Percentiles rank a stretch among this genome's conserved stretches.
phyloP scores from a whole-genome alignment of 2,888 invertebrate genomes.

The Meteorus colon region DNA sequence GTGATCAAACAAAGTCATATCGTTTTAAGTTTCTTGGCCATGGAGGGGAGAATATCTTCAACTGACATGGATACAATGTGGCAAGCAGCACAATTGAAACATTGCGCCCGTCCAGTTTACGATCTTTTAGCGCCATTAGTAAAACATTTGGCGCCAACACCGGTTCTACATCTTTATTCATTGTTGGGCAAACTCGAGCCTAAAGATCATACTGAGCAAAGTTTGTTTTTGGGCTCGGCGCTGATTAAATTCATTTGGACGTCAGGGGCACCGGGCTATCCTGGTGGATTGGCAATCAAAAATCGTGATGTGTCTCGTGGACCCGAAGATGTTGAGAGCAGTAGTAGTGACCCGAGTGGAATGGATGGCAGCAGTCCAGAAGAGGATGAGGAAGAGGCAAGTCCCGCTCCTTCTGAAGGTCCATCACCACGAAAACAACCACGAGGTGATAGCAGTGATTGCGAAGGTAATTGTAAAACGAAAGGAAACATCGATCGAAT shows the following conservation, averaged over 20 bases:
- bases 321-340: conserved; percentile 67
- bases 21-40: conserved; percentile 92
- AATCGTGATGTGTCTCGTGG: conserved; percentile 64
- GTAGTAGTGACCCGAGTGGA: conserved; percentile 69
- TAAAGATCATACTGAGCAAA: conserved; percentile 94
- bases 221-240: conserved; percentile 91
- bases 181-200: conserved; percentile 91
- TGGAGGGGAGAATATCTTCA: conserved; percentile 91
- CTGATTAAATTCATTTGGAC: conserved; percentile 94
- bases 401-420: conserved; percentile 72
- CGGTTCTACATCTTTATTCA: conserved; percentile 90
- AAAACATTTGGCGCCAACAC: conserved; percentile 90
- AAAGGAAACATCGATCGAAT: conserved; percentile 76
- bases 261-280: conserved; percentile 76
- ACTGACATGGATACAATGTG: conserved; percentile 95
- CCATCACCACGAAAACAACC: conserved; percentile 80
- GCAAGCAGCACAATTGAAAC: conserved; percentile 96
- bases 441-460: conserved; percentile 71
- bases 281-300: conserved; percentile 63
- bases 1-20: conserved; percentile 96
- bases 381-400: conserved; percentile 69
- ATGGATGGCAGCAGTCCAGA: conserved; percentile 68
- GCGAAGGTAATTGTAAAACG: conserved; percentile 70
- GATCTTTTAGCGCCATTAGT: conserved; percentile 92
- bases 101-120: conserved; percentile 94